Conservation (phyloP, 2,888 invertebrate genomes). For the Aspidiotus destructor region DNA sequence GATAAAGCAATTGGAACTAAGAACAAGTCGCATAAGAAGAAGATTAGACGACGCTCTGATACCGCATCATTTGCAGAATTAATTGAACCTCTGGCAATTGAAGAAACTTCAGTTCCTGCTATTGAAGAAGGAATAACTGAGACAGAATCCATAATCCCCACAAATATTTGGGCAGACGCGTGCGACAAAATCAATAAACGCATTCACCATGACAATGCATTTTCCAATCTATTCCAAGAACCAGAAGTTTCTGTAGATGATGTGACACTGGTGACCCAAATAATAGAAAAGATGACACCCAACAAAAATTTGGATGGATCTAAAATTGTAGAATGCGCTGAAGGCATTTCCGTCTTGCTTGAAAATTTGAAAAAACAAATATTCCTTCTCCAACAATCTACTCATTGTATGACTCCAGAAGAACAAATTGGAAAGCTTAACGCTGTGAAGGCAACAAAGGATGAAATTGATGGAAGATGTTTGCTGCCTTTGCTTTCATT, state of each 20-base stretch:
- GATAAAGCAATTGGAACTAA: neutral
- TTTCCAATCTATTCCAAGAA: neutral
- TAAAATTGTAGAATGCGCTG: neutral
- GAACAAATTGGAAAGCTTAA: constrained; percentile 14
- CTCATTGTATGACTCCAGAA: constrained; percentile 3
- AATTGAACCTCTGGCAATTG: neutral
- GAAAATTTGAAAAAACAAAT: constrained; percentile 16
- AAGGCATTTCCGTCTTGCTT: constrained; percentile 11
- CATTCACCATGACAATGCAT: constrained; percentile 6
- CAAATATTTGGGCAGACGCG: neutral
- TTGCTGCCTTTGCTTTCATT: neutral
- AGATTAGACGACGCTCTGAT: constrained; percentile 43
- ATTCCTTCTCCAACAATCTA: constrained; percentile 13
- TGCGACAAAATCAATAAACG: neutral
- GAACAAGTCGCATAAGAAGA: constrained; percentile 2
- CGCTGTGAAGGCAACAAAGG: constrained; percentile 5
- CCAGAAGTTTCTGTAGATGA: neutral
- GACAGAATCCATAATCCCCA: neutral
- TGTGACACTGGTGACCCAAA: too few species aligned
- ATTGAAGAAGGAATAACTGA: neutral
- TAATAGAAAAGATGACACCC: too few species aligned
- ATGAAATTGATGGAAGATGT: constrained; percentile 1
- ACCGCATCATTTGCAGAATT: constrained; percentile 38
- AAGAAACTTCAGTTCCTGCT: neutral
- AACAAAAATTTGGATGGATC: too few species aligned